A percentile compares a stretch with the other conserved stretches of the same genome.
These are phyloP conservation scores for Caenorhabditis latens DNA, from an alignment of 1,140 invertebrate genomes.

Conservation along the genomic window DNA sequence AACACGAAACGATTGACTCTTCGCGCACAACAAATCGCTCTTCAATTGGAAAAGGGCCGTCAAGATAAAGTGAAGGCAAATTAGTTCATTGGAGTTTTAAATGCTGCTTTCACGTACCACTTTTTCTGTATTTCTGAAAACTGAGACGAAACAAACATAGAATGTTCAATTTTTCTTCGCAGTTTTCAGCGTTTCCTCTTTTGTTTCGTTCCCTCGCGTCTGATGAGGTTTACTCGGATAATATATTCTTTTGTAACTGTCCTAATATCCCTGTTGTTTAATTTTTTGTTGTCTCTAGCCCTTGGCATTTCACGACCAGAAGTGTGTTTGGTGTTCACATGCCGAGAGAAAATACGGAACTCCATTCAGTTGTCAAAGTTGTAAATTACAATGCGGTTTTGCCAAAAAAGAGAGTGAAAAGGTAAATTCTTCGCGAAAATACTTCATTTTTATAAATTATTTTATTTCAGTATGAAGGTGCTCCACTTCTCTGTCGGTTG, in stretches of 20 bases:
- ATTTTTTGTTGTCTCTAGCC: conserved; percentile 9
- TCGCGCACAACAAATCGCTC: conserved; percentile 82
- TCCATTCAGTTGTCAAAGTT: background rate
- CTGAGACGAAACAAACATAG: background rate
- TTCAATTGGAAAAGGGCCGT: conserved; percentile 81
- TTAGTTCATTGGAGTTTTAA: conserved; percentile 1
- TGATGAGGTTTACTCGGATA: background rate
- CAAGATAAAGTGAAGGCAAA: conserved; percentile 30
- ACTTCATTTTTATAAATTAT: background rate
- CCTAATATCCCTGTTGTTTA: conserved; percentile 41
- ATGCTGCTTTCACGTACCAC: background rate
- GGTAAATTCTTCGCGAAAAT: background rate
- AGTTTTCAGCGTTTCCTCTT: background rate
- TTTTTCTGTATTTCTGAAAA: background rate
- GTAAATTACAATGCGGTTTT: conserved; percentile 16
- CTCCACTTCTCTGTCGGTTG: background rate
- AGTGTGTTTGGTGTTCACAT: conserved; percentile 35
- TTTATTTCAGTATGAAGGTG: background rate
- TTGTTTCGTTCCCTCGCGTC: background rate
- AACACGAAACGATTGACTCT: conserved; percentile 95
- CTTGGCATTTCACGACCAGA: conserved; percentile 25
- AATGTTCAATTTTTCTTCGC: too few species aligned
- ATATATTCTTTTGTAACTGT: conserved; percentile 15
- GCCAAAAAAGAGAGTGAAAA: conserved; percentile 16
- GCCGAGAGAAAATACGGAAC: conserved; percentile 29